These are phyloP conservation scores for Enteromius argenteus DNA, from an alignment of 2,797 vertebrate genomes.

Conservation along the genomic window DNA sequence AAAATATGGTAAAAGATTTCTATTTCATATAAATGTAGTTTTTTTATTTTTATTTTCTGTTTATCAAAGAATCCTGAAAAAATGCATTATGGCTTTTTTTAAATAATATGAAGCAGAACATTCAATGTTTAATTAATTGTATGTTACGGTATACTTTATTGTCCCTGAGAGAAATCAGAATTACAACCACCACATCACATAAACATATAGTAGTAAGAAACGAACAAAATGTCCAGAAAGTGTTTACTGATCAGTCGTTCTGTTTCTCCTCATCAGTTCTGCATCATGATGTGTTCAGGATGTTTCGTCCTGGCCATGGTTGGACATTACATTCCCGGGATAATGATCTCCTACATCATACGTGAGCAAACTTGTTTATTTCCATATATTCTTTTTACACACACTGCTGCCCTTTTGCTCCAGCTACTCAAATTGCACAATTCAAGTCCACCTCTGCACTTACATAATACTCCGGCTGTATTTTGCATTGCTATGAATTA, in stretches of 20 bases:
- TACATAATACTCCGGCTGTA: neutral
- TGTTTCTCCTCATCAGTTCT: slow-evolving; percentile 82
- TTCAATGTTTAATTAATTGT: no score
- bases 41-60: neutral
- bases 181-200: no score
- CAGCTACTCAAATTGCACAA: neutral
- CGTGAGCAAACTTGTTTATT: slow-evolving; percentile 79
- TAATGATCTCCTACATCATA: slow-evolving; percentile 99
- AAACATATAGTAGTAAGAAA: no score
- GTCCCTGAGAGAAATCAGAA: no score
- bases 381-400: neutral
- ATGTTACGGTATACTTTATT: no score
- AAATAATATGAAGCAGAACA: neutral
- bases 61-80: neutral
- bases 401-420: neutral
- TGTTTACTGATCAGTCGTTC: neutral
- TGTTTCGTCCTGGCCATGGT: slow-evolving; percentile 87
- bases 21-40: neutral
- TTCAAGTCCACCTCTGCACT: neutral
- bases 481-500: neutral
- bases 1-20: neutral
- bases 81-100: neutral
- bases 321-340: slow-evolving; percentile 97
- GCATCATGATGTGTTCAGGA: slow-evolving; percentile 88
- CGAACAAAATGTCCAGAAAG: neutral